Evolutionary conservation across 2,113 vertebrate species (phyloP), one percentile per base, ranked within the genome.

Genomic region (Hucho hucho): DNA sequence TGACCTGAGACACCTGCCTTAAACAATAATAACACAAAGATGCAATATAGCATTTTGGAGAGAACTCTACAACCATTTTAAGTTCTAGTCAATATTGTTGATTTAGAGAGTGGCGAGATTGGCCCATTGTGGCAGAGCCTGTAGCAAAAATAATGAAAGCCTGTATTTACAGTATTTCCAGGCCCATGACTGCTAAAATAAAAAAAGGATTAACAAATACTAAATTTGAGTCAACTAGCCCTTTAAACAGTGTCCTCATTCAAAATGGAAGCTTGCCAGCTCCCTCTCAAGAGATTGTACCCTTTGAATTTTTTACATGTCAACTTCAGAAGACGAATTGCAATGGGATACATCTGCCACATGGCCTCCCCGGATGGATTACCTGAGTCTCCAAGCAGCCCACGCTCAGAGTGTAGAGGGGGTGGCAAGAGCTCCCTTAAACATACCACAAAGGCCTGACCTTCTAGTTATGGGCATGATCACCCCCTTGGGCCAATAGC

Each of bases 261-360:
- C 67, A 66, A 43, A 72, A 58, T 67, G 78, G 69, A 75, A 18
- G 25, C 63, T 74, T 75, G 73, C 82, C 78, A 78, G 37, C 46
- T 9, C 67, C n/a, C 43, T 69, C 67, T 80, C 72, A 14, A 28
- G 75, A 83, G 70, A 83, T 72, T 68, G 72, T 73, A 77, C 91
- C 84, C 37, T 81, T 11, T 76, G 82, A 83, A 81, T 26, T 87
- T 87, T 85, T 82, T 85, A 80, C 79, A 85, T 75, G 84, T 91
- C 90, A 89, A 81, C 82, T 83, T 83, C 78, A 75, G 70, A 91
- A 93, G 90, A 92, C 72, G 75, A 83, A 92, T 92, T 82, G 92
- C 66, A 25, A 63, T 26, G 47, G 72, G 64, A 75, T 71, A 80
- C 86, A 89, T 90, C 89, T 91, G 89, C 86, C 84, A 78, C 84